A percentile compares a stretch with the other conserved stretches of the same genome.
Evolutionary conservation across 2,113 vertebrate genomes (phyloP).

Genomic region (Urocolius indicus): DNA sequence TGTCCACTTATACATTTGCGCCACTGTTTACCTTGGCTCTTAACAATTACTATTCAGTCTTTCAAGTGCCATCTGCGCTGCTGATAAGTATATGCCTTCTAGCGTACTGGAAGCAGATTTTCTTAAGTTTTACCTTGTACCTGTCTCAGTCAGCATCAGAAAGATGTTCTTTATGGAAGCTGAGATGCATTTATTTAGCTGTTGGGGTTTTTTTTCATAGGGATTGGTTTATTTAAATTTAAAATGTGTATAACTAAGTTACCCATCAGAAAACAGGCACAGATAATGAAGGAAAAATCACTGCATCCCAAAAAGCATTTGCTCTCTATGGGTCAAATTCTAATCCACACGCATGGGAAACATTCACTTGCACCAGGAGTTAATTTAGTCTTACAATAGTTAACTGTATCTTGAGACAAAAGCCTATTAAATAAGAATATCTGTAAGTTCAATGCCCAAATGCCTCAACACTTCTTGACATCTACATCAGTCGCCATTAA

Average conservation of each 20-base stretch:
- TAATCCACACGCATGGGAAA: slow-evolving; percentile 5
- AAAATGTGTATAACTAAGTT: slow-evolving; percentile 56
- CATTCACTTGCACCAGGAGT: background rate
- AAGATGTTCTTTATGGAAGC: slow-evolving; percentile 39
- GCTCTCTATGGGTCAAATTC: slow-evolving; percentile 38
- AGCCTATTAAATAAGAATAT: slow-evolving; percentile 23
- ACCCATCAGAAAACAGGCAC: slow-evolving; percentile 46
- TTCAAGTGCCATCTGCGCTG: slow-evolving; percentile 73
- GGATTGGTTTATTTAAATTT: slow-evolving; percentile 60
- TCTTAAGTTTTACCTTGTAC: slow-evolving; percentile 62
- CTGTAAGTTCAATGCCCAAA: background rate
- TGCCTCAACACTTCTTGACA: slow-evolving; percentile 47
- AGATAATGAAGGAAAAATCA: slow-evolving; percentile 60
- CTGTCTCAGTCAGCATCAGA: slow-evolving; percentile 36
- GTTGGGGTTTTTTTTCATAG: slow-evolving; percentile 1
- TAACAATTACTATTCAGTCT: slow-evolving; percentile 71
- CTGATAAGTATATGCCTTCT: slow-evolving; percentile 73
- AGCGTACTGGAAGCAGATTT: slow-evolving; percentile 67
- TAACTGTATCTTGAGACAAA: slow-evolving; percentile 35
- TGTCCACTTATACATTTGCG: background rate
- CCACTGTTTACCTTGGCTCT: slow-evolving; percentile 51
- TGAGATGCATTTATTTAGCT: slow-evolving; percentile 67
- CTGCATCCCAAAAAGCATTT: slow-evolving; percentile 48
- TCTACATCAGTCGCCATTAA: slow-evolving; percentile 70
- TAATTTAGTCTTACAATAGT: slow-evolving; percentile 17